phyloP scores from a whole-genome alignment of 2,113 vertebrate genomes.

The Melierax canorus region DNA sequence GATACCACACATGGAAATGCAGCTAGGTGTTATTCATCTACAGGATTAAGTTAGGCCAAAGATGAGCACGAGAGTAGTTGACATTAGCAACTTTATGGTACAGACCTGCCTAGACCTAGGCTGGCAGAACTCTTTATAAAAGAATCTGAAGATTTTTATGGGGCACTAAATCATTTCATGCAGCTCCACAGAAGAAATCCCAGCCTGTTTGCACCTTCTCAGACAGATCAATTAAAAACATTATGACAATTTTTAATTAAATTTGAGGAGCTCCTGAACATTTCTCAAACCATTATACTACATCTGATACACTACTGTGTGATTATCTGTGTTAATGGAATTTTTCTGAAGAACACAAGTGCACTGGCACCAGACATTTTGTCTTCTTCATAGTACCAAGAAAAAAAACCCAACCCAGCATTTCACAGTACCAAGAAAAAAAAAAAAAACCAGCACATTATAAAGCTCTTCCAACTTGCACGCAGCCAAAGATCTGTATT shows the following conservation, averaged over 20 bases:
- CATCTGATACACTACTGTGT: background rate
- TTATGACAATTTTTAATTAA: background rate
- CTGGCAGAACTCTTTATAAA: background rate
- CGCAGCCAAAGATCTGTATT: background rate
- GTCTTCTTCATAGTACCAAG: background rate
- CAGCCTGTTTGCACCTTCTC: background rate
- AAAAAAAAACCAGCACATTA: background rate
- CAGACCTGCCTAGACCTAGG: background rate
- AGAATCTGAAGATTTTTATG: background rate
- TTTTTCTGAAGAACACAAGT: background rate
- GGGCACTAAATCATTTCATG: background rate
- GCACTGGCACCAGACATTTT: background rate
- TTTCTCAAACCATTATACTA: background rate
- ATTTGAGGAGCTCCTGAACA: background rate
- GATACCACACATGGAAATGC: background rate
- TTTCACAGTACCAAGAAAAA: background rate
- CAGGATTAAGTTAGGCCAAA: background rate
- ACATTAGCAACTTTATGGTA: background rate
- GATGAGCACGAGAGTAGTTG: background rate
- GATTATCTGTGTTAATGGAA: background rate
- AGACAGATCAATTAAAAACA: background rate
- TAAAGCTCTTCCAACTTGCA: background rate
- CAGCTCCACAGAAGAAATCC: background rate
- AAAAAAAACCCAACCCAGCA: background rate
- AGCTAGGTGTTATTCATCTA: background rate